Evolutionary conservation across 35 echinoderm and acorn worm species (phyloP).

Genomic region (Heliocidaris erythrogramma): DNA sequence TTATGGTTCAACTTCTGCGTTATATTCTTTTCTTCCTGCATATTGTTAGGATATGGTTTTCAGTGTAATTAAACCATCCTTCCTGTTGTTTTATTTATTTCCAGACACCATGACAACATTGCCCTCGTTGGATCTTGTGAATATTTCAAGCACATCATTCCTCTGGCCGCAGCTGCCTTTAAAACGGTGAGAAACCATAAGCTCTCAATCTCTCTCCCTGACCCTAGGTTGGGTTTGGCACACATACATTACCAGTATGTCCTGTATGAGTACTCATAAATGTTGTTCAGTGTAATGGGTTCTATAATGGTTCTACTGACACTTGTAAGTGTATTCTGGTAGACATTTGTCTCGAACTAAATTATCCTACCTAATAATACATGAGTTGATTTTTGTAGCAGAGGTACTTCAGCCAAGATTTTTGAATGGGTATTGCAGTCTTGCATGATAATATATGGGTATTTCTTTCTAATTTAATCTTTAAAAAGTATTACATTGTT

Average conservation of each 20-base stretch:
- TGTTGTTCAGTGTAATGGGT: too few relatives aligned
- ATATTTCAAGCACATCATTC: constrained; percentile 82
- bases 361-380: too few relatives aligned
- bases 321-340: neutral
- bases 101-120: constrained; percentile 94
- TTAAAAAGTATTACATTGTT: too few relatives aligned
- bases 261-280: neutral
- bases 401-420: too few relatives aligned
- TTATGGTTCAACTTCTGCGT: neutral
- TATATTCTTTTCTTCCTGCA: neutral
- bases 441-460: too few relatives aligned
- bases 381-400: too few relatives aligned
- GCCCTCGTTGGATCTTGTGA: constrained; percentile 94
- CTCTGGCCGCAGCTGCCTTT: constrained; percentile 68
- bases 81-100: constrained; percentile 38
- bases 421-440: too few relatives aligned
- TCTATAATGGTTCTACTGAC: too few relatives aligned
- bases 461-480: too few relatives aligned
- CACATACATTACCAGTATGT: neutral
- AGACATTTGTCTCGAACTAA: neutral
- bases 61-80: constrained; percentile 39
- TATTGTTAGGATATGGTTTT: neutral
- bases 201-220: neutral
- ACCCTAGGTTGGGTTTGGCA: neutral
- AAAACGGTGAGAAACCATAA: constrained; percentile 69